Evolutionary conservation across 2,113 vertebrate species (phyloP), one percentile per base, ranked within the genome.

Genomic region (Ahaetulla prasina): DNA sequence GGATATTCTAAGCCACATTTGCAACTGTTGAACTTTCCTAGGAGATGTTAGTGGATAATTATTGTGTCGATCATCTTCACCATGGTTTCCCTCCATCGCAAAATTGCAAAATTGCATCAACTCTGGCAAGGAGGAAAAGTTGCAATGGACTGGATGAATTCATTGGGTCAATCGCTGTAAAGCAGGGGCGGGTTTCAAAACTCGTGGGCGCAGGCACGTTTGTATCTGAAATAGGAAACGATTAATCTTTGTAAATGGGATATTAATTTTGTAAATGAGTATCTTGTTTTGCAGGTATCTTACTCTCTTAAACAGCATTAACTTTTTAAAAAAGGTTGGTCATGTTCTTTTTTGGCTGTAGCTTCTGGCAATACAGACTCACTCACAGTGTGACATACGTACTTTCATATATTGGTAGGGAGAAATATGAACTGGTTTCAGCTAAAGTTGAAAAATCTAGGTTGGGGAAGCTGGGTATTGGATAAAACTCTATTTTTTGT

Each of bases 91-190:
- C 55, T 14, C 53, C 22, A 22, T 93, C 53, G 30, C 54, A 2
- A 39, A 89, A 93, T 93, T 92, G 30, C 54, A 2, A 39, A 89
- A 93, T 93, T 92, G 87, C 85, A 92, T 23, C 14, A 16, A n/a
- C 80, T 30, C 91, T 12, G 3, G 30, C 3, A 20, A 20, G 39
- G 11, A 96, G 53, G 6, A 0, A 43, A 91, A 14, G 27, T 86
- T 35, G 18, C 60, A 87, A 53, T 25, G 0, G 0, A 7, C 16
- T 2, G 2, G 25, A 18, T 60, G 25, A 89, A n/a, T 91, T 57
- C n/a, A 23, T 25, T 43, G n/a, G 23, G 57, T 8, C 87, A 54
- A 11, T 0, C 0, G 3, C 3, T 68, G 92, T 54, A 54, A 3
- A 68, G 90, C 3, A 47, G 5, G 45, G 5, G 0, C 45, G 45